Base-by-base conservation (phyloP, 2,888 invertebrate genomes). In the Thumatha senex region DNA sequence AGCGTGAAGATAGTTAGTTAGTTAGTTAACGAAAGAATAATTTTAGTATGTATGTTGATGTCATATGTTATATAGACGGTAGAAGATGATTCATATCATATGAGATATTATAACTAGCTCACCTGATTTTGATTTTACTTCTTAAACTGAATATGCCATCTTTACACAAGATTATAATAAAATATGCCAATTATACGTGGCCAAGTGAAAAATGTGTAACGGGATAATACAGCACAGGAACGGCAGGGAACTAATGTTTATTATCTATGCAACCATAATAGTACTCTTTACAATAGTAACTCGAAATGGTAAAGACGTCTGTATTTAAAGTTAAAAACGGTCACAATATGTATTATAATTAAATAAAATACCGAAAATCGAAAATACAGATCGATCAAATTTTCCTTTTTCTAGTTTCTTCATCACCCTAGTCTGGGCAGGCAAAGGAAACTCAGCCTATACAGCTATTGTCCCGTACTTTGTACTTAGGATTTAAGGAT, bases 151-250 rank as follows among this genome's bases (percentile, higher is more conserved):
- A 61, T 8, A 49, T 55, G 50, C 44, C 79, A 80, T 82, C 70
- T 74, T 75, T n/a, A 46, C 11, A 12, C 14, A 24, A 61, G 60
- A 58, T 63, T 54, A 38, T 43, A 51, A 35, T 46, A 48, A 55
- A 58, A 71, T 72, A 70, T 42, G 63, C 72, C 70, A 54, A 72
- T 68, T 62, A 67, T 86, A 86, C 86, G 87, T 87, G 88, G 86
- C 88, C 81, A 58, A 63, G 61, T 49, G 55, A 74, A 15, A 71
- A 71, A 62, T 61, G 30, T 53, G 46, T 68, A 68, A 67, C 68
- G 68, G 68, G 62, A 67, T 58, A 54, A 56, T 51, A 55, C 50
- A 51, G 9, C 46, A 40, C 42, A 36, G 9, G 35, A 36, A 48
- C 43, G 41, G 36, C 10, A 39, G 11, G 13, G 13, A 43, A 35